Percentiles rank a stretch among this genome's conserved stretches.
phyloP scores from a whole-genome alignment of 2,888 invertebrate genomes.

The Melieria crassipennis region DNA sequence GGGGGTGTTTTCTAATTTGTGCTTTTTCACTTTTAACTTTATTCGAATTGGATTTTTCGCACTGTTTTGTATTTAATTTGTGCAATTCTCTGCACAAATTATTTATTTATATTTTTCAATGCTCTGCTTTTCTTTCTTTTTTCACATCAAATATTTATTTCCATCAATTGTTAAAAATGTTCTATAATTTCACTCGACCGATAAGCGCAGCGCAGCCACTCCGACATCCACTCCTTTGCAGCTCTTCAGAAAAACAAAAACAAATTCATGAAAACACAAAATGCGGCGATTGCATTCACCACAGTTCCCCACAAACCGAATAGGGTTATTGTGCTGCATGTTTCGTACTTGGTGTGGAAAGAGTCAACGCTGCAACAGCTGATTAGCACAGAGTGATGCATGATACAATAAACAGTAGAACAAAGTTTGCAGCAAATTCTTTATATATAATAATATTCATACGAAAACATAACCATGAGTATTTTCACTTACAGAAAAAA shows the following conservation, averaged over 20 bases:
- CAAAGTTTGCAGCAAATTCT: too few species aligned
- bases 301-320: not conserved
- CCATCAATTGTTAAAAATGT: conserved; percentile 8
- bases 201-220: conserved; percentile 5
- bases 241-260: conserved; percentile 29
- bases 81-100: too few species aligned
- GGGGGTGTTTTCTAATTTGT: too few species aligned
- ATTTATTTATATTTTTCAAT: too few species aligned
- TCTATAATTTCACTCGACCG: conserved; percentile 19
- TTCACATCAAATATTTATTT: not conserved
- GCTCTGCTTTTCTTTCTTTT: too few species aligned
- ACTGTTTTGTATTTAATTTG: too few species aligned
- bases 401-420: not conserved
- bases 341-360: not conserved
- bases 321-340: conserved; percentile 5
- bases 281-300: conserved; percentile 6
- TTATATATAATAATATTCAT: too few species aligned
- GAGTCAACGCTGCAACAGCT: not conserved
- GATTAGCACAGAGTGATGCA: not conserved
- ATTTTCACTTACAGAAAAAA: too few species aligned
- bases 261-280: conserved; percentile 25
- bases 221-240: conserved; percentile 11
- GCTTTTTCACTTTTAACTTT: too few species aligned
- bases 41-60: too few species aligned
- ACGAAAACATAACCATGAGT: too few species aligned